A percentile compares a stretch with the other conserved stretches of the same genome.
phyloP scores from a whole-genome alignment of 1,140 invertebrate genomes.

The Episyrphus balteatus region DNA sequence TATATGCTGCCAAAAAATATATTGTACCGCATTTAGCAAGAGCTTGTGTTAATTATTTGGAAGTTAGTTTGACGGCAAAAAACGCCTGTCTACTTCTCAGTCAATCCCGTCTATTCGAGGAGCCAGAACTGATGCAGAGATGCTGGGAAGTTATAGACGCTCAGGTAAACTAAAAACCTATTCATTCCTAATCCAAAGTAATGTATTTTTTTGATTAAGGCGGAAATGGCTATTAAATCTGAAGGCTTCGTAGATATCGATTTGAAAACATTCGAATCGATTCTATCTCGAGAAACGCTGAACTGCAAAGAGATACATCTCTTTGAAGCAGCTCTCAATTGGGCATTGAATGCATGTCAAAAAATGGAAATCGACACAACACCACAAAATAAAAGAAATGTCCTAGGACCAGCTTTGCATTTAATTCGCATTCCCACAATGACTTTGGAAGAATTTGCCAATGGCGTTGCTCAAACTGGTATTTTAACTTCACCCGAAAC shows the following conservation, averaged over 20 bases:
- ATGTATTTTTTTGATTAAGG: no score
- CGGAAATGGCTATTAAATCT: slow-evolving; percentile 85
- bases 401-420: slow-evolving; percentile 68
- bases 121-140: slow-evolving; percentile 83
- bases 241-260: slow-evolving; percentile 89
- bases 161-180: slow-evolving; percentile 49
- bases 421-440: slow-evolving; percentile 82
- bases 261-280: slow-evolving; percentile 75
- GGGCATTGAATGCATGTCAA: slow-evolving; percentile 76
- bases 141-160: slow-evolving; percentile 94
- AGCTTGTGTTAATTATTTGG: slow-evolving; percentile 83
- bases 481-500: slow-evolving; percentile 82
- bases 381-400: slow-evolving; percentile 55
- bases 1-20: slow-evolving; percentile 89
- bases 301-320: slow-evolving; percentile 85
- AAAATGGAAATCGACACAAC: slow-evolving; percentile 67
- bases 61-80: slow-evolving; percentile 82
- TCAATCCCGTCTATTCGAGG: slow-evolving; percentile 83
- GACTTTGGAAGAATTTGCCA: slow-evolving; percentile 82
- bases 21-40: slow-evolving; percentile 82
- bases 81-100: slow-evolving; percentile 85
- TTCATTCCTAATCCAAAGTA: no score
- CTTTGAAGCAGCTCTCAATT: slow-evolving; percentile 79
- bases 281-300: slow-evolving; percentile 75
- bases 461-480: slow-evolving; percentile 77